phyloP scores from a whole-genome alignment of 2,113 vertebrate species.

The Marcusenius ussheri region DNA sequence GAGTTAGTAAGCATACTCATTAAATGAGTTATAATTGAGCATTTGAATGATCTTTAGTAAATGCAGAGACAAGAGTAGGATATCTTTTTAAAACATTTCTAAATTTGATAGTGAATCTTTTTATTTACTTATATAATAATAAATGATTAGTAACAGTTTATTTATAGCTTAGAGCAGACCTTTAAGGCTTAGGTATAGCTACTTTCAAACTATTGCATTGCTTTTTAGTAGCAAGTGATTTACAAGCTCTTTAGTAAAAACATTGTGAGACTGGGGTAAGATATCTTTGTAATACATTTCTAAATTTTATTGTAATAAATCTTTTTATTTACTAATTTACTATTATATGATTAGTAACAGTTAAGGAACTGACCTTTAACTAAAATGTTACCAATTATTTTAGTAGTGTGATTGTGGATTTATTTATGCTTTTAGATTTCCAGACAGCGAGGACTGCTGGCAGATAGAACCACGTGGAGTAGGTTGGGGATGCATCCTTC shows the following conservation, averaged over 20 bases:
- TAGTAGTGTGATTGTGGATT: neutral
- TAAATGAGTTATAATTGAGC: neutral
- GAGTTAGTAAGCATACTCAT: neutral
- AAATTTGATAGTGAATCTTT: neutral
- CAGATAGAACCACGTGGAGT: neutral
- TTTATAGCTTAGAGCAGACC: neutral
- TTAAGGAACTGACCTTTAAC: neutral
- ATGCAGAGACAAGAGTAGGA: neutral
- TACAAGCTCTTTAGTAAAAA: neutral
- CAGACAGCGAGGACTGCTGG: neutral
- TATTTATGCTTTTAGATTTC: neutral
- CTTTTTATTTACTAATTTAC: too few species aligned
- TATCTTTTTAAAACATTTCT: neutral
- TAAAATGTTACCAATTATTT: neutral
- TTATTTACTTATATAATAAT: neutral
- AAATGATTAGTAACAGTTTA: neutral
- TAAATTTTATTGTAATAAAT: neutral
- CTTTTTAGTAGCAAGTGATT: neutral
- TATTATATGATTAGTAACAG: neutral
- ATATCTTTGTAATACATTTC: neutral
- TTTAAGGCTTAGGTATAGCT: neutral
- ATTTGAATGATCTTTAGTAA: neutral
- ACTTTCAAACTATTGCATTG: neutral
- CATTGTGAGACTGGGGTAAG: neutral
- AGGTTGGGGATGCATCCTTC: neutral